phyloP scores from a whole-genome alignment of 2,113 vertebrate genomes.

The Rhizomys pruinosus region DNA sequence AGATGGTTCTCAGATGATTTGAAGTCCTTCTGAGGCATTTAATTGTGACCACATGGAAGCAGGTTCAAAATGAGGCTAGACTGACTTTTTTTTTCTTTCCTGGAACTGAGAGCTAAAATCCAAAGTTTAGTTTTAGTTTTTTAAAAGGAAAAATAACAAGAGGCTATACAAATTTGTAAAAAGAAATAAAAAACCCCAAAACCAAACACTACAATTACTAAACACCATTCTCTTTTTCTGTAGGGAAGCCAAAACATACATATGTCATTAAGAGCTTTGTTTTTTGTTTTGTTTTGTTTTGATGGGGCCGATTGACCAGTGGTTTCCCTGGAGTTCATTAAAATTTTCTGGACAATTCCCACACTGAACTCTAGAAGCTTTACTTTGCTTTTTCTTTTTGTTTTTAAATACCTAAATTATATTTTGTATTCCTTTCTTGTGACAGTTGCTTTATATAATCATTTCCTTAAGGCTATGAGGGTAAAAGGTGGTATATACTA shows the following conservation, averaged over 20 bases:
- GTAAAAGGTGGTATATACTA: background rate
- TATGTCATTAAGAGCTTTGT: background rate
- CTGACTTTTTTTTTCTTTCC: background rate
- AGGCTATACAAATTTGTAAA: constrained; percentile 35
- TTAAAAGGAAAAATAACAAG: too few relatives aligned
- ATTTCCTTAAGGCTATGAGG: background rate
- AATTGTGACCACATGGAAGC: constrained; percentile 65
- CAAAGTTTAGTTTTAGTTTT: background rate
- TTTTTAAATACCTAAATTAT: background rate
- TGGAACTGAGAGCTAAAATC: constrained; percentile 37
- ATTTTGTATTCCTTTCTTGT: constrained; percentile 40
- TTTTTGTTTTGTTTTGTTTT: background rate
- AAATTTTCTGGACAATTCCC: background rate
- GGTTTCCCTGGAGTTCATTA: background rate
- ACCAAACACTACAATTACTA: constrained; percentile 12
- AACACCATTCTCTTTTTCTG: background rate
- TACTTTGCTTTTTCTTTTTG: background rate
- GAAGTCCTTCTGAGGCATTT: constrained; percentile 57
- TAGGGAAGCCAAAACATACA: background rate
- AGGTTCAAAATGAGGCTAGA: constrained; percentile 65
- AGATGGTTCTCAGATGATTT: constrained; percentile 55
- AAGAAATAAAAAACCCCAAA: background rate
- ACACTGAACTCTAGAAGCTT: background rate
- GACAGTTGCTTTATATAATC: background rate
- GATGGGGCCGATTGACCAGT: background rate